These are phyloP conservation scores for Drepana arcuata DNA, from an alignment of 1,140 invertebrate genomes.

Conservation along the genomic window DNA sequence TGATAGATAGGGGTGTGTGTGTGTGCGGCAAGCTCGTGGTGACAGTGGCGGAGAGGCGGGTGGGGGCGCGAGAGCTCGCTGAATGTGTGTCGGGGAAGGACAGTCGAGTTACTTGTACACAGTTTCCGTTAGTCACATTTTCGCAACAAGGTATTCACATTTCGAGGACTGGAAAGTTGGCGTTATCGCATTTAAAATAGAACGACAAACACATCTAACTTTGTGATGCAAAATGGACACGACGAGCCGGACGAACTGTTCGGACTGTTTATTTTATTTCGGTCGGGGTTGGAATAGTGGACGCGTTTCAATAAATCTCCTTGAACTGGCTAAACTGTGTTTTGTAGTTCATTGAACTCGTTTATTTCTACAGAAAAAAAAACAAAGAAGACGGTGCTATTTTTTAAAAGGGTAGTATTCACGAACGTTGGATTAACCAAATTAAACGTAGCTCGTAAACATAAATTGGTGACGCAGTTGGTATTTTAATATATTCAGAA, in stretches of 20 bases:
- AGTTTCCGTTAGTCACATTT: constrained; percentile 70
- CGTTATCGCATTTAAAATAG: constrained; percentile 70
- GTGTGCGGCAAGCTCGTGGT: neutral
- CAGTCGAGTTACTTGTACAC: constrained; percentile 60
- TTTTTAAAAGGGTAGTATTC: too few species aligned
- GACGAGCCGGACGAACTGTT: constrained; percentile 23
- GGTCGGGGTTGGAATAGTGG: constrained; percentile 2
- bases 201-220: constrained; percentile 64
- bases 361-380: too few species aligned
- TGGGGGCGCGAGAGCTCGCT: constrained; percentile 15
- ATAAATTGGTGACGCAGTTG: constrained; percentile 10
- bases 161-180: constrained; percentile 66
- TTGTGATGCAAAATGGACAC: constrained; percentile 64
- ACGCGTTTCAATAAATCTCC: neutral
- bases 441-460: too few species aligned
- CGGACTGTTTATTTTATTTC: constrained; percentile 21
- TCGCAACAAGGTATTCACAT: constrained; percentile 70
- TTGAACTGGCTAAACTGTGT: too few species aligned
- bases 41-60: constrained; percentile 6
- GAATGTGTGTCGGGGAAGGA: constrained; percentile 51
- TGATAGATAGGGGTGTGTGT: too few species aligned
- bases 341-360: too few species aligned
- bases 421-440: neutral
- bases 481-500: constrained; percentile 33
- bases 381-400: too few species aligned